Evolutionary conservation across 2,888 invertebrate genomes (phyloP).

Genomic region (Dryococelus australis): DNA sequence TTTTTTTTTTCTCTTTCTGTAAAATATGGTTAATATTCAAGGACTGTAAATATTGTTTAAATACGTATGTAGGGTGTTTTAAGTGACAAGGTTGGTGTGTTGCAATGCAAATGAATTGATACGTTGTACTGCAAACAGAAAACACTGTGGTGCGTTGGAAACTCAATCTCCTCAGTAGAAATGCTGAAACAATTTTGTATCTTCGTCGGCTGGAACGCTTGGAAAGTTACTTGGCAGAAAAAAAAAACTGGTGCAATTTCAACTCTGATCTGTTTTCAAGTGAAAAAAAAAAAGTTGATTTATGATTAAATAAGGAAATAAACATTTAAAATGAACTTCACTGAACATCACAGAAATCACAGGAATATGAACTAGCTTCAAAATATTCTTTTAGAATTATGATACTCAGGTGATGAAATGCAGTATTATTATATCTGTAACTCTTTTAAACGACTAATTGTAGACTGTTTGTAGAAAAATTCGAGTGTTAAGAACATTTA

Average conservation of each 20-base stretch:
- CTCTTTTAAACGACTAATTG: background rate
- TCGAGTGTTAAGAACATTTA: background rate
- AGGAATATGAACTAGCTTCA: background rate
- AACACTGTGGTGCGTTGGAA: background rate
- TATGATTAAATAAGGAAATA: background rate
- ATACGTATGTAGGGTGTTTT: background rate
- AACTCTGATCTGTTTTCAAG: background rate
- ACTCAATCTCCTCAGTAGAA: background rate
- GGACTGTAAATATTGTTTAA: background rate
- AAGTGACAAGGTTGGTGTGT: background rate
- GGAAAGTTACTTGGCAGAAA: background rate
- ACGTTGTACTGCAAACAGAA: background rate
- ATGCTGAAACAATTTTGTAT: background rate
- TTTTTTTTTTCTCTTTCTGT: background rate
- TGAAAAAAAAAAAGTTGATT: conserved; percentile 1
- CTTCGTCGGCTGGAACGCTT: background rate
- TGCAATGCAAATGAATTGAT: conserved; percentile 9
- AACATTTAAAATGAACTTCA: background rate
- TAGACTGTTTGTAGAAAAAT: background rate
- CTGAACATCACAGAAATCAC: conserved; percentile 11
- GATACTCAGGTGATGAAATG: conserved; percentile 3
- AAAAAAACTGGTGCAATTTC: background rate
- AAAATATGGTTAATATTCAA: background rate
- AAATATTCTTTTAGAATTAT: background rate
- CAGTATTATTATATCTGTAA: conserved; percentile 3